phyloP scores from a whole-genome alignment of 2,113 vertebrate genomes.

The Seriola quinqueradiata region DNA sequence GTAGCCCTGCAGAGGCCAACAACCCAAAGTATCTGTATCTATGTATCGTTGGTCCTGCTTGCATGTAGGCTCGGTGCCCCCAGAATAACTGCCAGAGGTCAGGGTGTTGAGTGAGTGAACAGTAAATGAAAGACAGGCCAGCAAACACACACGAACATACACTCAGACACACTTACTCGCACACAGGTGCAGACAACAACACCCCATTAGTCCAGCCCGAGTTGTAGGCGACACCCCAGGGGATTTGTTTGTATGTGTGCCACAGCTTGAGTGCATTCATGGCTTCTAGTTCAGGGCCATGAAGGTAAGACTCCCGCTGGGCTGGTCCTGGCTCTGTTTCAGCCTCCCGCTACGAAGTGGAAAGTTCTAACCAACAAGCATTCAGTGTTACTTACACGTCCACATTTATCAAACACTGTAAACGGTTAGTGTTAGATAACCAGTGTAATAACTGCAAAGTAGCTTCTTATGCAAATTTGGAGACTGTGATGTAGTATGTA shows the following conservation, averaged over 20 bases:
- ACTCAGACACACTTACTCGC: background rate
- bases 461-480: no score
- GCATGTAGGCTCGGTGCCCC: conserved; percentile 5
- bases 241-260: conserved; percentile 40
- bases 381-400: background rate
- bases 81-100: conserved; percentile 61
- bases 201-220: conserved; percentile 20
- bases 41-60: conserved; percentile 26
- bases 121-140: conserved; percentile 23
- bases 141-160: conserved; percentile 8
- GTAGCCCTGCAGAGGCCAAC: conserved; percentile 5
- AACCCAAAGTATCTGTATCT: conserved; percentile 59
- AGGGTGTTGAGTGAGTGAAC: conserved; percentile 47
- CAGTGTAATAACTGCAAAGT: background rate
- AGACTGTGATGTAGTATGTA: no score
- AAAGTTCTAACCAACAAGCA: conserved; percentile 2
- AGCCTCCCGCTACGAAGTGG: background rate
- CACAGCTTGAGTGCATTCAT: conserved; percentile 60
- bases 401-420: background rate
- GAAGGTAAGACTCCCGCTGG: conserved; percentile 8
- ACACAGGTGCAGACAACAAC: conserved; percentile 50
- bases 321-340: background rate
- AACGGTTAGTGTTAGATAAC: background rate
- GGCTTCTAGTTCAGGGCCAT: conserved; percentile 21
- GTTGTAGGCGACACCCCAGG: conserved; percentile 20